Evolutionary conservation across 1,140 invertebrate species (phyloP).

Genomic region (Octopus sinensis): DNA sequence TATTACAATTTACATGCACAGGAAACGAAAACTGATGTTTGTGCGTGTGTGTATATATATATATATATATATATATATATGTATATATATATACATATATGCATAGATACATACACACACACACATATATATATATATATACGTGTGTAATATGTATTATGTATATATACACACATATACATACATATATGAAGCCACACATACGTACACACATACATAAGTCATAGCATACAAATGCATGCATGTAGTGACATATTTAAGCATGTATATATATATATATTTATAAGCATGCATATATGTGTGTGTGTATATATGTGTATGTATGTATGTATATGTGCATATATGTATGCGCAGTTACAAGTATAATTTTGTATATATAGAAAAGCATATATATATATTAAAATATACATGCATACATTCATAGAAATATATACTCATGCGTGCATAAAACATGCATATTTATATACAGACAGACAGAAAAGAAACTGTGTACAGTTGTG

Average conservation of each 20-base stretch:
- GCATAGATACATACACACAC: slow-evolving; percentile 15
- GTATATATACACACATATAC: not conserved
- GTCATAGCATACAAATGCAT: not conserved
- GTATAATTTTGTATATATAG: not conserved
- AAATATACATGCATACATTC: not conserved
- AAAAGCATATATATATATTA: not conserved
- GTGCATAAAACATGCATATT: too few relatives aligned
- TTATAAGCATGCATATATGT: not conserved
- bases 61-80: slow-evolving; percentile 14
- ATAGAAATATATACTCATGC: too few relatives aligned
- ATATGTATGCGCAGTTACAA: not conserved
- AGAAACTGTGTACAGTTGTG: too few relatives aligned
- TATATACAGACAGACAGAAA: too few relatives aligned
- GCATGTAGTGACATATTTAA: not conserved
- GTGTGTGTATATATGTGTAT: slow-evolving; percentile 15
- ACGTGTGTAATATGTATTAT: not conserved
- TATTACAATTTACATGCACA: too few relatives aligned
- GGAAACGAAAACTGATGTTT: too few relatives aligned
- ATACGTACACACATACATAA: not conserved
- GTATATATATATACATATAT: slow-evolving; percentile 20
- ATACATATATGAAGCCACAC: not conserved
- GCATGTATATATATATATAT: not conserved
- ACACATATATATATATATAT: slow-evolving; percentile 13
- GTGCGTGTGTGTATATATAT: not conserved
- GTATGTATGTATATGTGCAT: slow-evolving; percentile 14